Conservation (phyloP, 2,113 vertebrate species). For the Lutjanus erythropterus region DNA sequence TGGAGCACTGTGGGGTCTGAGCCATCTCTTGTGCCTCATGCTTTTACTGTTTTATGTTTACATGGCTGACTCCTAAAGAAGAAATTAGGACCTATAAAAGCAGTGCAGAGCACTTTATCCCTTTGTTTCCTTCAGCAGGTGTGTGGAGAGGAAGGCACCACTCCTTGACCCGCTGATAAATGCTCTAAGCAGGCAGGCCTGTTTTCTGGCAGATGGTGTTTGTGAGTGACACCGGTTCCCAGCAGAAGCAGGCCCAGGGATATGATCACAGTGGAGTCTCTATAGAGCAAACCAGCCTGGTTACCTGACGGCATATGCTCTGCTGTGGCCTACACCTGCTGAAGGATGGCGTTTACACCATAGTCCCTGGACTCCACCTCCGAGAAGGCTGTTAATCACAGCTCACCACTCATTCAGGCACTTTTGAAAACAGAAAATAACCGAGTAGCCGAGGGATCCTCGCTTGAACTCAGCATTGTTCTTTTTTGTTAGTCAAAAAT, state of each 20-base stretch:
- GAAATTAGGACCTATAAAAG: conserved; percentile 49
- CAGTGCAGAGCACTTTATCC: background rate
- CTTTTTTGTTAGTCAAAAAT: conserved; percentile 31
- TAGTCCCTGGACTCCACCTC: conserved; percentile 76
- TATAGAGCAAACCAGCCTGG: conserved; percentile 81
- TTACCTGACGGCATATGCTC: conserved; percentile 88
- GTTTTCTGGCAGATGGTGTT: conserved; percentile 92
- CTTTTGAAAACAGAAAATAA: conserved; percentile 74
- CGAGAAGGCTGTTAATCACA: conserved; percentile 78
- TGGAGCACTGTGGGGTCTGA: conserved; percentile 63
- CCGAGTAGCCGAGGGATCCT: conserved; percentile 29
- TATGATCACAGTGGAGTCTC: conserved; percentile 83
- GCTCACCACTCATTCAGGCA: conserved; percentile 82
- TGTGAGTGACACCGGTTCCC: conserved; percentile 87
- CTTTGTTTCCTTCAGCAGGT: conserved; percentile 64
- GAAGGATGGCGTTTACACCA: conserved; percentile 82
- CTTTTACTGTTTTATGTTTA: conserved; percentile 70
- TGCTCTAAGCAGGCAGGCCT: conserved; percentile 77
- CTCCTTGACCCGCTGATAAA: conserved; percentile 77
- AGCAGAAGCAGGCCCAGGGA: conserved; percentile 87
- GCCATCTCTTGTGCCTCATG: conserved; percentile 47
- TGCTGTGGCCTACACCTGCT: conserved; percentile 89
- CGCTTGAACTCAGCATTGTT: conserved; percentile 25
- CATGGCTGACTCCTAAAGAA: conserved; percentile 59
- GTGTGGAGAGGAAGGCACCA: conserved; percentile 52